Evolutionary conservation across 2,113 vertebrate genomes (phyloP).

Genomic region (Dipodomys merriami): DNA sequence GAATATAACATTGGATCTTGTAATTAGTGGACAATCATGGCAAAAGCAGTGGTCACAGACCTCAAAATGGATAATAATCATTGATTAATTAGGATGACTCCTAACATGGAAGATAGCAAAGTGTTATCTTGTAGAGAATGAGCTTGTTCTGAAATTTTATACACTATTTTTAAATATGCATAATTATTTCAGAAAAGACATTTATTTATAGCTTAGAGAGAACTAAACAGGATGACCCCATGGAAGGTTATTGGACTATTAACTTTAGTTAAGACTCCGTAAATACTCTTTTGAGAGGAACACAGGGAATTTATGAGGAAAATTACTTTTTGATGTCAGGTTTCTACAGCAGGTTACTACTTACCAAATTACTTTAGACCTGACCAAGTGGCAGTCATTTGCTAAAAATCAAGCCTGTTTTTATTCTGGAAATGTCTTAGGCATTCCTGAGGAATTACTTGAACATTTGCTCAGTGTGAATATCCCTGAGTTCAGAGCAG

Average conservation of each 20-base stretch:
- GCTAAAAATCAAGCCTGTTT: slow-evolving; percentile 38
- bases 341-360: slow-evolving; percentile 13
- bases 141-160: neutral
- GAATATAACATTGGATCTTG: neutral
- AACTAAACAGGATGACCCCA: neutral
- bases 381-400: slow-evolving; percentile 13
- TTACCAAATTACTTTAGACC: slow-evolving; percentile 53
- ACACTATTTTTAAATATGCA: neutral
- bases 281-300: slow-evolving; percentile 10
- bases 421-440: neutral
- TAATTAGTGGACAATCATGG: neutral
- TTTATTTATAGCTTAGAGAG: slow-evolving; percentile 5
- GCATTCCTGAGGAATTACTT: slow-evolving; percentile 3
- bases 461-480: slow-evolving; percentile 1
- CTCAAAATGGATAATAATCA: neutral
- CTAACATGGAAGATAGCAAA: neutral
- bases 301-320: slow-evolving; percentile 30
- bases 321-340: slow-evolving; percentile 43
- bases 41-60: neutral
- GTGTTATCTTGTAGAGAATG: neutral
- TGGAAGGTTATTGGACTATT: slow-evolving; percentile 21
- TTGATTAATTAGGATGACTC: neutral
- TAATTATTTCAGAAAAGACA: neutral
- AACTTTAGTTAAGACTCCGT: slow-evolving; percentile 3
- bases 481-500: neutral